Conservation (phyloP, 2,888 invertebrate species). For the Platyscelio sp. region DNA sequence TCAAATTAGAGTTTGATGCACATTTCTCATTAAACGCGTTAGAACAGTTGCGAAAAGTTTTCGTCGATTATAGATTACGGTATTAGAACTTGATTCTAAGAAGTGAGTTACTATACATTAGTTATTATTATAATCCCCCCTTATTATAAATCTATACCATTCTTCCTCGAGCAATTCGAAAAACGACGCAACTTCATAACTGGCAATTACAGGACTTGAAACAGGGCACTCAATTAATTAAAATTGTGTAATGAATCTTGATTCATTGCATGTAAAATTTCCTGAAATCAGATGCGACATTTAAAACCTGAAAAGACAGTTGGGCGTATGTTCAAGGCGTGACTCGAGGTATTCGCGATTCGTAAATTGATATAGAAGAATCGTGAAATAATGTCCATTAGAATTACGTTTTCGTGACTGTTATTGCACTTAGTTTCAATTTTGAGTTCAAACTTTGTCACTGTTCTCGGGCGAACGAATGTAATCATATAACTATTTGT, state of each 20-base stretch:
- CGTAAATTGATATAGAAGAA: constrained; percentile 61
- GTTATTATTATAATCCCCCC: too few relatives aligned
- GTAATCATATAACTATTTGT: constrained; percentile 78
- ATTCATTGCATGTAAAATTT: constrained; percentile 2
- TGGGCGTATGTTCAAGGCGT: constrained; percentile 36
- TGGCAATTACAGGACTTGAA: too few relatives aligned
- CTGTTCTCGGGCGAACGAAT: constrained; percentile 73
- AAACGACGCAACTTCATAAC: too few relatives aligned
- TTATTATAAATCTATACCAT: too few relatives aligned
- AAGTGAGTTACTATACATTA: too few relatives aligned
- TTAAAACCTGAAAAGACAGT: constrained; percentile 30
- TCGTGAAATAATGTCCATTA: constrained; percentile 61
- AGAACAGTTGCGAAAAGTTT: constrained; percentile 19
- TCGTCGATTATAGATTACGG: constrained; percentile 30
- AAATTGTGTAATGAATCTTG: constrained; percentile 16
- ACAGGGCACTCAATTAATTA: too few relatives aligned
- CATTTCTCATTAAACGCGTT: constrained; percentile 34
- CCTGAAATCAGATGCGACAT: constrained; percentile 14
- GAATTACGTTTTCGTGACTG: constrained; percentile 78
- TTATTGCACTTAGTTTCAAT: constrained; percentile 83
- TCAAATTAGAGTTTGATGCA: constrained; percentile 43
- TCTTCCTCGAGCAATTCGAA: background rate
- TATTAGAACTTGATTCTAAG: too few relatives aligned
- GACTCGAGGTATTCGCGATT: constrained; percentile 43
- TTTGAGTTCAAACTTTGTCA: constrained; percentile 81